These are phyloP conservation scores for Phortica magna DNA, from an alignment of 2,888 invertebrate genomes.

Conservation along the genomic window DNA sequence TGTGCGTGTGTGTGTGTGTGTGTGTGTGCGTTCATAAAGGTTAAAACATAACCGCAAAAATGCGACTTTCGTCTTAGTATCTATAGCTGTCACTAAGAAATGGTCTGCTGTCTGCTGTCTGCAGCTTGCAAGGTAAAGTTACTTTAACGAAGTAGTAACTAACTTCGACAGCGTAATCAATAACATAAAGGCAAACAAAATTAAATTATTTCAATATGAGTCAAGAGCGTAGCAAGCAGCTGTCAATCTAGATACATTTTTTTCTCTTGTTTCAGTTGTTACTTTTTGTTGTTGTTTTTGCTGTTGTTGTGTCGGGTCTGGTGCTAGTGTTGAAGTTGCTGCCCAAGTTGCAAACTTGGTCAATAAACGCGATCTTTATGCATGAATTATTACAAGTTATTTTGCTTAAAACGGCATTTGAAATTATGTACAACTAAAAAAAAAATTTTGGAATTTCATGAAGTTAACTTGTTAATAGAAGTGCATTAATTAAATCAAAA, in stretches of 20 bases:
- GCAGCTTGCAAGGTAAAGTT: too few relatives aligned
- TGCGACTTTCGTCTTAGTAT: neutral
- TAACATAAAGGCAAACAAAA: constrained; percentile 18
- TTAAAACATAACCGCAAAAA: neutral
- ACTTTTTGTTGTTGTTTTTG: neutral
- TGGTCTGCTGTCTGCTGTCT: neutral
- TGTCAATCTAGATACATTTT: neutral
- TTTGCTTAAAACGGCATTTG: neutral
- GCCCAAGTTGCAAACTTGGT: constrained; percentile 50
- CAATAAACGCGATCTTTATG: constrained; percentile 51
- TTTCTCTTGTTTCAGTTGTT: neutral
- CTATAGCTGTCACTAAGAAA: neutral
- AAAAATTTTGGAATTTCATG: neutral
- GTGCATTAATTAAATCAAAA: neutral
- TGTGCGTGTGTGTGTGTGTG: neutral
- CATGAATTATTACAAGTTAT: constrained; percentile 46
- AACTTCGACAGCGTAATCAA: constrained; percentile 40
- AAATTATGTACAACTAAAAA: neutral
- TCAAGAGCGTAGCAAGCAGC: neutral
- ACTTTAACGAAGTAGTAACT: neutral
- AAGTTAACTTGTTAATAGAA: neutral
- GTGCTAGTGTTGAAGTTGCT: constrained; percentile 5
- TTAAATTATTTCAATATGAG: neutral
- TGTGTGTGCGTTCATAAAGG: neutral
- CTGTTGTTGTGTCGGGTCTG: neutral